phyloP scores from a whole-genome alignment of 2,113 vertebrate genomes.

The Cynopterus brachyotis region DNA sequence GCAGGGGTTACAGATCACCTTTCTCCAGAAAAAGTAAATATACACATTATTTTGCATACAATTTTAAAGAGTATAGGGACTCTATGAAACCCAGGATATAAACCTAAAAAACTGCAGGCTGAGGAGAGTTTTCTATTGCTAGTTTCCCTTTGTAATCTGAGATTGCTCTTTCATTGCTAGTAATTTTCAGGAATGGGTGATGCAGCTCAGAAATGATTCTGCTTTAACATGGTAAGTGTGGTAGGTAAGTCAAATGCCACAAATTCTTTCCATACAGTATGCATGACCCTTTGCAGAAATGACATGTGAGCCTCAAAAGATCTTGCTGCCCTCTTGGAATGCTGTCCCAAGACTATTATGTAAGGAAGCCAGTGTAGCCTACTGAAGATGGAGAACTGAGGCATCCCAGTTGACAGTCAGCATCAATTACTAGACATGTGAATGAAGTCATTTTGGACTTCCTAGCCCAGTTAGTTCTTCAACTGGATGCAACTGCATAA shows the following conservation, averaged over 20 bases:
- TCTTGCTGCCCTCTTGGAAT: neutral
- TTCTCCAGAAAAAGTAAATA: neutral
- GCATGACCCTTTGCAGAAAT: neutral
- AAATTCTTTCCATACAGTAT: neutral
- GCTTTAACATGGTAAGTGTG: neutral
- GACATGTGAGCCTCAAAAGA: neutral
- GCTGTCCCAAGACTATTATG: neutral
- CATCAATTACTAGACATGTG: neutral
- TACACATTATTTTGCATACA: neutral
- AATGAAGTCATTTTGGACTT: neutral
- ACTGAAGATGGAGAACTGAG: neutral
- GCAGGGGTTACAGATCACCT: neutral
- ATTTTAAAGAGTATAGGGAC: neutral
- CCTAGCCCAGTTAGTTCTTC: neutral
- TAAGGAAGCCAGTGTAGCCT: neutral
- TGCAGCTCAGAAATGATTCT: constrained; percentile 6
- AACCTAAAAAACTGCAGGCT: neutral
- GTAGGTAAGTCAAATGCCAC: neutral
- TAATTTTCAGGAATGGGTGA: neutral
- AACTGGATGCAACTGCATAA: neutral
- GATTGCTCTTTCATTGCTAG: neutral
- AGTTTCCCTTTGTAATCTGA: neutral
- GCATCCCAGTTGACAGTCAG: neutral
- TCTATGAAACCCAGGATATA: neutral
- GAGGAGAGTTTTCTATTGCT: neutral